Base-by-base conservation (phyloP, 2,113 vertebrate genomes). In the Scortum barcoo region DNA sequence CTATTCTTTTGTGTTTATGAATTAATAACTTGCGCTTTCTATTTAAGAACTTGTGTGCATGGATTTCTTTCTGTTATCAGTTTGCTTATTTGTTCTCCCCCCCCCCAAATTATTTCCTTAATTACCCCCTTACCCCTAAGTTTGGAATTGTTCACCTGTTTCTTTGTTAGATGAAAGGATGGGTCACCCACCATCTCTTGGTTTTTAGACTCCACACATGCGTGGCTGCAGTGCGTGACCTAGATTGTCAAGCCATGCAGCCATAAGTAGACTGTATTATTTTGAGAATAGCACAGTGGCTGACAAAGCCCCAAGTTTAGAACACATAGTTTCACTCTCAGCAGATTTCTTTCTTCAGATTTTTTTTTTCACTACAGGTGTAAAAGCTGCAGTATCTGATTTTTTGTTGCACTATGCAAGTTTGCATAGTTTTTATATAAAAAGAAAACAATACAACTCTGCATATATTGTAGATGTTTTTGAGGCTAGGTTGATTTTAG, bases 201-300 rank as follows among this genome's bases (percentile, higher is more conserved):
- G 26, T 61, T 56, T 53, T 63, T 28, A 63, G 33, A 72, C 33
- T 28, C 16, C 0, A n/a, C 20, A 61, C 68, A 77, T 42, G 20
- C 54, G 72, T 5, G n/a, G 57, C 65, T 76, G 22, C 42, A 33
- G 38, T 10, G 63, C 40, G 57, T 84, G 85, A 81, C 87, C 74
- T 53, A 84, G 79, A 85, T 88, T 78, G 72, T 77, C 58, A 80
- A 69, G 60, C 75, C 77, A 48, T 78, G 77, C 53, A 78, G 67
- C 38, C 62, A 26, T 79, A 73, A 90, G 61, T 76, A 76, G 81
- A 78, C 24, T 76, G 69, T 56, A 72, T 81, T 84, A 73, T 78
- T 85, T 80, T 26, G 14, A 70, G 72, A 80, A 86, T 16, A 83
- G 83, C 20, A 61, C 24, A 62, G 33, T 6, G 56, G 51, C 28